Evolutionary conservation across 2,113 vertebrate species (phyloP).

Genomic region (Eptesicus fuscus): DNA sequence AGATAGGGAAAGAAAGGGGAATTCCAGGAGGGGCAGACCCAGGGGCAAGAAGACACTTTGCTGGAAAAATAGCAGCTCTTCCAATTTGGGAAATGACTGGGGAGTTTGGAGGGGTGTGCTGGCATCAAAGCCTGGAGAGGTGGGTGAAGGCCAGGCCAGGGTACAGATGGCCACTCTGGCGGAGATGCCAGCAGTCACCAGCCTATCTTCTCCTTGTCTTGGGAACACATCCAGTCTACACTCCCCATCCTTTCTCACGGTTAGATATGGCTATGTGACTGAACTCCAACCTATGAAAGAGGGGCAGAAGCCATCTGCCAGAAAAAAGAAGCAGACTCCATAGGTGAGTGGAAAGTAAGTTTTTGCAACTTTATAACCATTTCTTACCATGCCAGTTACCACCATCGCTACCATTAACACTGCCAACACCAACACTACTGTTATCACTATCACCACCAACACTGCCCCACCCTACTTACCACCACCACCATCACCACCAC

Average conservation of each 20-base stretch:
- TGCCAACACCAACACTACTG: too few relatives aligned
- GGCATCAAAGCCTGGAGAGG: neutral
- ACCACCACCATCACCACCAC: too few relatives aligned
- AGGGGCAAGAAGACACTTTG: neutral
- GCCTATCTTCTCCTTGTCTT: neutral
- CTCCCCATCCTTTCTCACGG: neutral
- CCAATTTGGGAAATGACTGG: rapidly evolving
- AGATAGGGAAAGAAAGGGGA: too few relatives aligned
- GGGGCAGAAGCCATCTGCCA: neutral
- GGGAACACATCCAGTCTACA: neutral
- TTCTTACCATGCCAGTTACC: neutral
- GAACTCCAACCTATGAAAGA: neutral
- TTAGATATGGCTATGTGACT: neutral
- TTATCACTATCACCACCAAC: neutral
- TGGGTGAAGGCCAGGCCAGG: neutral
- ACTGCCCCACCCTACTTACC: too few relatives aligned
- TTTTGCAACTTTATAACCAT: rapidly evolving
- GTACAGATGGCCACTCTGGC: neutral
- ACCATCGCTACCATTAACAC: neutral
- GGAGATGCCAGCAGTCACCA: too few relatives aligned
- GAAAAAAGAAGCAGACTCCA: neutral
- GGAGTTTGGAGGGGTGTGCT: neutral
- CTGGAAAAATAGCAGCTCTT: neutral
- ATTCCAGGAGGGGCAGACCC: neutral
- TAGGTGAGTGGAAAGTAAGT: neutral